Evolutionary conservation across 1,140 invertebrate species (phyloP).

Genomic region (Phymorhynchus buccinoides): DNA sequence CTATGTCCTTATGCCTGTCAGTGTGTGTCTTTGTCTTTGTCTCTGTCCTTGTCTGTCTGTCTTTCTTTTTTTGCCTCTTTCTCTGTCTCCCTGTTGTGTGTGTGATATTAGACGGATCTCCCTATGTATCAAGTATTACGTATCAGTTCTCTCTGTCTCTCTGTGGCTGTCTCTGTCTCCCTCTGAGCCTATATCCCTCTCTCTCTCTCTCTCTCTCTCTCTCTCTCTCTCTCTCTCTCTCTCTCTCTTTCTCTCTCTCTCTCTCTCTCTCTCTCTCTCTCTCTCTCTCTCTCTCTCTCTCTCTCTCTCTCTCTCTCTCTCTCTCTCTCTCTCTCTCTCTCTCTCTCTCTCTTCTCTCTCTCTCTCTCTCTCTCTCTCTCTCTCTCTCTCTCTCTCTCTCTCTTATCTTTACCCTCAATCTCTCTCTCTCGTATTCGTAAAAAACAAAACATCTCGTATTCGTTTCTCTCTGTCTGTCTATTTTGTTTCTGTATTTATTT

Average conservation of each 20-base stretch:
- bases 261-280: neutral
- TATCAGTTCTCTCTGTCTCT: neutral
- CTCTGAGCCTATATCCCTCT: neutral
- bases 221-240: neutral
- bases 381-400: neutral
- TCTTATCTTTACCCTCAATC: no score
- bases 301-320: neutral
- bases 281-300: constrained; percentile 2
- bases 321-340: neutral
- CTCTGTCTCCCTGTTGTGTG: no score
- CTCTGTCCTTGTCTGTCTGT: no score
- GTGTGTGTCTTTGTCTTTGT: no score
- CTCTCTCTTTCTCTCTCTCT: neutral
- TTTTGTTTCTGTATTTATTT: no score
- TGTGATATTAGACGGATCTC: no score
- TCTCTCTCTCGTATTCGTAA: neutral
- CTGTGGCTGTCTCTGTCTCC: neutral
- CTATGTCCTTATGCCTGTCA: no score
- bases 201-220: neutral
- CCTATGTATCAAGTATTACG: no score
- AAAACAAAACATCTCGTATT: no score
- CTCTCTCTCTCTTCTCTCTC: neutral
- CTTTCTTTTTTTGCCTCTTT: no score
- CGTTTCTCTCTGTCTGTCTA: no score
- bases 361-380: neutral